phyloP scores from a whole-genome alignment of 2,113 vertebrate genomes.

The Saguinus imperator region DNA sequence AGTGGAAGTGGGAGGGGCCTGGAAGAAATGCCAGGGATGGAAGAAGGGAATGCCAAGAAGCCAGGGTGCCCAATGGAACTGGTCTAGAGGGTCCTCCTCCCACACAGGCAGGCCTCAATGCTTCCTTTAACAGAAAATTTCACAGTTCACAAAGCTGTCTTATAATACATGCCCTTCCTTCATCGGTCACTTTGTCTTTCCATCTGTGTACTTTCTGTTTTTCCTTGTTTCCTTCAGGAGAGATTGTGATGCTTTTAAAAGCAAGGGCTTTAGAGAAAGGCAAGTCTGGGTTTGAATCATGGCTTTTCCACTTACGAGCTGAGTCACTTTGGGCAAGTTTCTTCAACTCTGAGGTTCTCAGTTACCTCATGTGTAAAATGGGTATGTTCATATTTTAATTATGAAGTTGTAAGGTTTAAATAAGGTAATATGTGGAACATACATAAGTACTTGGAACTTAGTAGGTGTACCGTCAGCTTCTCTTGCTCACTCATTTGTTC shows the following conservation, averaged over 20 bases:
- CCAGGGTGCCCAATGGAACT: background rate
- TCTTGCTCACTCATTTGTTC: background rate
- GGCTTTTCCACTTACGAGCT: background rate
- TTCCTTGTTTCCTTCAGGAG: background rate
- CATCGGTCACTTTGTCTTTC: background rate
- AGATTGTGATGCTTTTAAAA: background rate
- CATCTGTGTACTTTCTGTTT: background rate
- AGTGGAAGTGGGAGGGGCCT: no score
- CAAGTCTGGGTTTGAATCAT: background rate
- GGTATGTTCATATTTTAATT: background rate
- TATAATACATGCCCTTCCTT: background rate
- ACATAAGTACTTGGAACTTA: background rate
- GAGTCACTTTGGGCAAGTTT: background rate
- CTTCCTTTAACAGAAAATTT: background rate
- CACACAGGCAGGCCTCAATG: background rate
- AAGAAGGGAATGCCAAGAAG: background rate
- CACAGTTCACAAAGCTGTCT: background rate
- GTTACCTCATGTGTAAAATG: conserved; percentile 6
- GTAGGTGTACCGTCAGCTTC: background rate
- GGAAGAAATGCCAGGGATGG: background rate
- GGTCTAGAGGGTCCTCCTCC: background rate
- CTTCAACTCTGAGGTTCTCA: background rate
- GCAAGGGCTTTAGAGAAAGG: background rate
- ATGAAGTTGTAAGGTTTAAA: background rate
- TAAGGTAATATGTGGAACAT: background rate